Evolutionary conservation across 2,888 invertebrate genomes (phyloP).

Genomic region (Melanostoma mellinum): DNA sequence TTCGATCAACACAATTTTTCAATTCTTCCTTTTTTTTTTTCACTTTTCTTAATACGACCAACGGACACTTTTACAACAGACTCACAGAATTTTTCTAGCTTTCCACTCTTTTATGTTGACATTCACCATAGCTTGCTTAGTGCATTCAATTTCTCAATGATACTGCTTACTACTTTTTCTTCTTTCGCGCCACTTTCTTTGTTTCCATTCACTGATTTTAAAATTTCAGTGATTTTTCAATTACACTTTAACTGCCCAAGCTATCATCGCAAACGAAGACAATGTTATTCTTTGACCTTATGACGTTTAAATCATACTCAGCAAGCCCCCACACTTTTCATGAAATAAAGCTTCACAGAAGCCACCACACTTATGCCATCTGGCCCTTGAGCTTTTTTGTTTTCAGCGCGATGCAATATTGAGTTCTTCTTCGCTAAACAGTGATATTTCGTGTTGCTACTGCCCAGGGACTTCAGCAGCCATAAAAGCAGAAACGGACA

Average conservation of each 20-base stretch:
- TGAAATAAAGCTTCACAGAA: constrained; percentile 22
- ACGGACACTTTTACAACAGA: background rate
- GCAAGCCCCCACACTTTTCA: constrained; percentile 10
- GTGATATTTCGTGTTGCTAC: no score
- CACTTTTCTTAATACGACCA: background rate
- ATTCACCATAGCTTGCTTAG: background rate
- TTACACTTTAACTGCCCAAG: background rate
- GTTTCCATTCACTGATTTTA: background rate
- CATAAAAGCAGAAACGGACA: no score
- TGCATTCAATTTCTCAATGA: background rate
- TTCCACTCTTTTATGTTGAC: background rate
- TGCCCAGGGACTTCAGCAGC: no score
- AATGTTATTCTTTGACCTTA: background rate
- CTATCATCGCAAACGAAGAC: background rate
- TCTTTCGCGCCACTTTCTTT: constrained; percentile 7
- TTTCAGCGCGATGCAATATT: no score
- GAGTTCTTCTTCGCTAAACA: no score
- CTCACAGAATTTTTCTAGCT: constrained; percentile 1
- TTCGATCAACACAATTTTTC: constrained; percentile 3
- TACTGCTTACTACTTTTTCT: constrained; percentile 1
- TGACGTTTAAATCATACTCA: background rate
- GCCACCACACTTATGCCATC: background rate
- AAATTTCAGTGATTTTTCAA: constrained; percentile 2
- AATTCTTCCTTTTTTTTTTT: background rate
- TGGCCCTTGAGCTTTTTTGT: no score